Evolutionary conservation across 2,797 vertebrate genomes (phyloP).

Genomic region (Knipowitschia caucasica): DNA sequence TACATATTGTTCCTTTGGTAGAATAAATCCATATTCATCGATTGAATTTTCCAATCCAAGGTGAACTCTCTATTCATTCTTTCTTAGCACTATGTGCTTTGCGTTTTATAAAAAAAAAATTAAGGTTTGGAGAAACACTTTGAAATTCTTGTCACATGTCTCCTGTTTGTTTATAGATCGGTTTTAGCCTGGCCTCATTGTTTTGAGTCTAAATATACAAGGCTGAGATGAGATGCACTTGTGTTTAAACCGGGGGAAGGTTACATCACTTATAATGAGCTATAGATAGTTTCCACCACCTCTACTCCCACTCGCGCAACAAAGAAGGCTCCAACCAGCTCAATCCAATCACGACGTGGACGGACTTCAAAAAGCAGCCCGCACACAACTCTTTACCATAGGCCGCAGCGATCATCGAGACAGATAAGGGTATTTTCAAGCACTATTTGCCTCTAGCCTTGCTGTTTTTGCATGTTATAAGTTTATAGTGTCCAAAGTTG

Average conservation of each 20-base stretch:
- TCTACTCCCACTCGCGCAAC: constrained; percentile 51
- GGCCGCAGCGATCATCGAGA: constrained; percentile 6
- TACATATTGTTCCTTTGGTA: too few relatives aligned
- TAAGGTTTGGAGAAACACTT: not conserved
- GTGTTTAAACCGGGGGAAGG: constrained; percentile 58
- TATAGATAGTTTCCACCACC: constrained; percentile 62
- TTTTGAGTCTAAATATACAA: constrained; percentile 32
- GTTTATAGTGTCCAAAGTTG: too few relatives aligned
- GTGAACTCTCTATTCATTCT: too few relatives aligned
- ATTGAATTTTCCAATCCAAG: too few relatives aligned
- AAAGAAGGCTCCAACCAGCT: constrained; percentile 47
- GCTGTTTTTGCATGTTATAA: not conserved
- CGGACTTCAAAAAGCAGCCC: constrained; percentile 38
- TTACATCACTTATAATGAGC: constrained; percentile 60
- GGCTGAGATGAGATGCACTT: constrained; percentile 38
- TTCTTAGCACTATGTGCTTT: not conserved
- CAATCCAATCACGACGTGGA: constrained; percentile 56
- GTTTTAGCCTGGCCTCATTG: constrained; percentile 6
- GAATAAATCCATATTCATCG: too few relatives aligned
- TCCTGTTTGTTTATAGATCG: constrained; percentile 15
- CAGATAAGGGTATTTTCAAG: constrained; percentile 12
- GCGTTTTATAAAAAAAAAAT: not conserved
- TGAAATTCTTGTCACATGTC: constrained; percentile 12
- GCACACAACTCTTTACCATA: constrained; percentile 14
- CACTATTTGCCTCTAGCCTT: not conserved